Base-by-base conservation (phyloP, 2,888 invertebrate species). In the Mythimna pallens region DNA sequence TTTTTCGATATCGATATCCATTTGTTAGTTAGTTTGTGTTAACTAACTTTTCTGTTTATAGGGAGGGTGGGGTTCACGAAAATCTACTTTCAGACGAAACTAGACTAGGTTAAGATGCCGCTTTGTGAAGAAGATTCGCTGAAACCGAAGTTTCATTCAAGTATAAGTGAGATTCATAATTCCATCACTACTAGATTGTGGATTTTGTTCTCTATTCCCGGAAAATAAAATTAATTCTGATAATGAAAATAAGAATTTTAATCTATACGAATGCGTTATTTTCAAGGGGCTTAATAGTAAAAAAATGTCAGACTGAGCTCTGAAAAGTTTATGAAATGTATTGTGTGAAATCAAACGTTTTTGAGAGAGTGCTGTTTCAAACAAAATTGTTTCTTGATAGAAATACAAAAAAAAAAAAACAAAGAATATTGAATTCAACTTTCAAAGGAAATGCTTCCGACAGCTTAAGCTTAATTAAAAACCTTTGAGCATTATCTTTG, bases 51-150 rank as follows among this genome's bases (percentile, higher is more conserved):
- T 43, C 76, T 79, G 74, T 80, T 83, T 82, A 77, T 75, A 67
- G 36, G 52, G 65, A 69, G 36, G 36, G 17, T 47, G 22, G 5
- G 20, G 73, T 76, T 82, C 65, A 62, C 59, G 73, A 84, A 85
- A 75, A 80, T 81, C 75, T 75, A 77, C 76, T 85, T 73, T 61
- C 40, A 70, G 65, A 70, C 20, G 52, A 70, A 81, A 68, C 70
- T 78, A 73, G 67, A 54, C 70, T 79, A 63, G 62, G 67, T 63
- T 78, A 68, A 74, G 70, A 34, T 30, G 36, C 55, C 25, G 64
- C 58, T 80, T 80, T 83, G 77, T 73, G 66, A 69, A 22, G 72
- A 72, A 68, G 55, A 70, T 69, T 75, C 25, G 14, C 30, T 54
- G 25, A 8, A 59, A 62, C 40, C 34, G 65, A 69, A 40, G 50